Percentiles rank a stretch among this genome's conserved stretches.
Conservation (phyloP, 2,888 invertebrate genomes). For the Drosophila paramelanica region DNA sequence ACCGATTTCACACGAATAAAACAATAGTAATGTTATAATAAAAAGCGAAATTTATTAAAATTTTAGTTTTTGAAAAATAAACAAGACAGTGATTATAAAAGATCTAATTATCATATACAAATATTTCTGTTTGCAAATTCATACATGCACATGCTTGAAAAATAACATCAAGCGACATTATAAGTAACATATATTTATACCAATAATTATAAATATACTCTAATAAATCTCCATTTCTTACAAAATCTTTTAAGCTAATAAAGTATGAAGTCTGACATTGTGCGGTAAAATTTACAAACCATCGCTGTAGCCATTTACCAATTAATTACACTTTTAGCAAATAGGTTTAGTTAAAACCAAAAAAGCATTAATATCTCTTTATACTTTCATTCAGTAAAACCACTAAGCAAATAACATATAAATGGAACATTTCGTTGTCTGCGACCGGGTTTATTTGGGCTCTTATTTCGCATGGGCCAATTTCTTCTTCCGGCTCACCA, state of each 20-base stretch:
- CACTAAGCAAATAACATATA: too few species aligned
- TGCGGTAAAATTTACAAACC: background rate
- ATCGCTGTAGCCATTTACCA: background rate
- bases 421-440: too few species aligned
- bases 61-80: slow-evolving; percentile 40
- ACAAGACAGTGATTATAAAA: slow-evolving; percentile 41
- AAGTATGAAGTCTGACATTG: slow-evolving; percentile 9
- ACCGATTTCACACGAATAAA: slow-evolving; percentile 45
- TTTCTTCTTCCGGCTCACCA: too few species aligned
- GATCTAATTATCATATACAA: slow-evolving; percentile 37
- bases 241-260: slow-evolving; percentile 26
- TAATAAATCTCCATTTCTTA: slow-evolving; percentile 72
- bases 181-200: slow-evolving; percentile 72
- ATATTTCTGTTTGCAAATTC: slow-evolving; percentile 50
- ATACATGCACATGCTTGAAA: slow-evolving; percentile 54
- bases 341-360: background rate
- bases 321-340: background rate
- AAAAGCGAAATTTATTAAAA: slow-evolving; percentile 24
- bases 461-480: too few species aligned
- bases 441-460: too few species aligned
- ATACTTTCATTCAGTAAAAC: background rate
- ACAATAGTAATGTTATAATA: slow-evolving; percentile 41
- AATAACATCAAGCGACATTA: slow-evolving; percentile 57
- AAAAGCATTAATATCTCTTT: background rate
- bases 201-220: slow-evolving; percentile 67